A percentile compares a stretch with the other conserved stretches of the same genome.
These are phyloP conservation scores for Chrysodeixis includens DNA, from an alignment of 2,888 invertebrate species.

Conservation along the genomic window DNA sequence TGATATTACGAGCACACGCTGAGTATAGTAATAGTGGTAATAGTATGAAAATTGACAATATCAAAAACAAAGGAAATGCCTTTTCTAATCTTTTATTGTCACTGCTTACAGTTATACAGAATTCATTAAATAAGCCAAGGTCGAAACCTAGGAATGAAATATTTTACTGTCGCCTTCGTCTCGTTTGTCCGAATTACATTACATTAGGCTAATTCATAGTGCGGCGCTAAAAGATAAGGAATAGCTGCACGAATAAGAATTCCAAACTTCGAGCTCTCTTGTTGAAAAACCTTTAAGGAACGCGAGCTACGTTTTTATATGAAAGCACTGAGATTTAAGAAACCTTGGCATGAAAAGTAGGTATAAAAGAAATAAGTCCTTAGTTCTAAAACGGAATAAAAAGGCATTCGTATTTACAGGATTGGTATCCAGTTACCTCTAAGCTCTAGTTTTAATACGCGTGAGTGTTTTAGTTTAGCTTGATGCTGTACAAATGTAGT, in stretches of 20 bases:
- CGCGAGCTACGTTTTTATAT: not conserved
- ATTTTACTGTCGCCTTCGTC: not conserved
- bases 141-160: not conserved
- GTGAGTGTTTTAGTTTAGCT: not conserved
- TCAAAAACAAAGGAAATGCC: too few species aligned
- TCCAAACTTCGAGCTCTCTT: not conserved
- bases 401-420: not conserved
- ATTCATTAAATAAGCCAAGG: too few species aligned
- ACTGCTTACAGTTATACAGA: too few species aligned
- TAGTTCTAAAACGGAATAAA: not conserved
- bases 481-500: constrained; percentile 18
- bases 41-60: too few species aligned
- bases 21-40: too few species aligned
- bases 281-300: not conserved
- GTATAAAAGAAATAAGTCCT: too few species aligned
- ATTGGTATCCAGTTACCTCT: not conserved
- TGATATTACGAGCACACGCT: too few species aligned
- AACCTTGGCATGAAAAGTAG: not conserved
- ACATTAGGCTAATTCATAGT: not conserved
- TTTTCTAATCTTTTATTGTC: too few species aligned
- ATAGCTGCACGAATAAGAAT: constrained; percentile 3
- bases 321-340: not conserved
- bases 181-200: not conserved
- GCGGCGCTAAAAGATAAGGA: not conserved
- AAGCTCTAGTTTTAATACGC: too few species aligned